Conservation (phyloP, 1,140 invertebrate species). For the Scaptomyza pallida region DNA sequence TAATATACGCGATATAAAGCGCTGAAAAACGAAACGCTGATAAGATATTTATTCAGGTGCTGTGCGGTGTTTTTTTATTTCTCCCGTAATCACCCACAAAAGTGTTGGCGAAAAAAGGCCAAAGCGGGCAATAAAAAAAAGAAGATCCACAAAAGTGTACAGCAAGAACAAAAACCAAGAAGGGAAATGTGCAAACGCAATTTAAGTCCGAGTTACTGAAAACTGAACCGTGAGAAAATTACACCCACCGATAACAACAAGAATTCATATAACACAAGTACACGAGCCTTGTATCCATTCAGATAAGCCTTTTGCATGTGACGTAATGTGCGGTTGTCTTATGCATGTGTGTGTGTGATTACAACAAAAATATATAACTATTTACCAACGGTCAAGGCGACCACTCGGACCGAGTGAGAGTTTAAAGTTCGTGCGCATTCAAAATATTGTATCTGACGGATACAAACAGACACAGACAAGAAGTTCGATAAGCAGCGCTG, state of each 20-base stretch:
- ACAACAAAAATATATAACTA: constrained; percentile 74
- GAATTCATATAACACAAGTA: constrained; percentile 15
- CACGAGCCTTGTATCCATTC: constrained; percentile 24
- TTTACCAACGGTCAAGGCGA: constrained; percentile 59
- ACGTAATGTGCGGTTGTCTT: constrained; percentile 47
- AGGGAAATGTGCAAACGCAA: constrained; percentile 80
- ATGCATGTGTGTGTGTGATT: constrained; percentile 30
- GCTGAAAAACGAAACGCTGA: constrained; percentile 72
- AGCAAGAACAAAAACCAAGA: constrained; percentile 23
- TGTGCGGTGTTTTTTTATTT: constrained; percentile 27
- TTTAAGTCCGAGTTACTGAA: constrained; percentile 73
- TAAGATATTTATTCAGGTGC: constrained; percentile 82
- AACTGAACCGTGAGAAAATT: constrained; percentile 82
- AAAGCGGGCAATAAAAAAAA: constrained; percentile 47
- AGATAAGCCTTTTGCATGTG: constrained; percentile 76
- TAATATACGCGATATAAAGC: constrained; percentile 69
- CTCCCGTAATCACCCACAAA: constrained; percentile 73
- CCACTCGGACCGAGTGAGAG: constrained; percentile 34
- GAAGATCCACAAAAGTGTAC: no score
- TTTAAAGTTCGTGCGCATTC: constrained; percentile 71
- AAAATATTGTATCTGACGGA: constrained; percentile 59
- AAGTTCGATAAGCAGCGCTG: constrained; percentile 55
- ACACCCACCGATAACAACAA: constrained; percentile 74
- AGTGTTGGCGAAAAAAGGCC: constrained; percentile 69
- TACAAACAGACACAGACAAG: constrained; percentile 26